Evolutionary conservation across 2,888 invertebrate species (phyloP), one percentile per base, ranked within the genome.

Genomic region (Sicus ferrugineus): DNA sequence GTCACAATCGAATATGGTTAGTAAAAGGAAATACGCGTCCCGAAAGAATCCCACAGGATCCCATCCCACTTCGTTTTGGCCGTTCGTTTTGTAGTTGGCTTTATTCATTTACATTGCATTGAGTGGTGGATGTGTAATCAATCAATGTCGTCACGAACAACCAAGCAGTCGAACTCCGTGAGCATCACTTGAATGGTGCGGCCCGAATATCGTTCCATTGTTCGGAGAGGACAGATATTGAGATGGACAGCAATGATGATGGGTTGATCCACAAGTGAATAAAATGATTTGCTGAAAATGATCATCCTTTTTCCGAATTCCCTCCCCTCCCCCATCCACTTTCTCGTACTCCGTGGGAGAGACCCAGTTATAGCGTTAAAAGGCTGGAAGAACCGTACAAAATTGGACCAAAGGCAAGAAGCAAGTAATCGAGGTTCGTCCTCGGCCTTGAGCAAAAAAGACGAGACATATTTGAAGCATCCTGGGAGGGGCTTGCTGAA

Each of bases 101-200:
- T 65, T 67, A 70, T 73, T 70, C 70, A 75, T 82, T 80, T 82
- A 80, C 81, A 82, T 81, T 82, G 81, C 81, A 81, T 81, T 81
- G 81, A 81, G 81, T 79, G 79, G 77, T 30, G 80, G 79, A 82
- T 82, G 82, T 80, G 82, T 80, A 81, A 82, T 82, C 81, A 82
- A 82, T 82, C 81, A 82, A 79, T 79, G 83, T 82, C 81, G 83
- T 76, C 75, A 75, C 75, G 76, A 76, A 77, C 75, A 73, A 77
- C 68, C 68, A 68, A 65, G 42, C 26, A 54, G 16, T 28, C 1
- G 28, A 23, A 54, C 54, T 3, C 28, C 26, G 28, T 26, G 28
- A 28, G 16, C 54, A 11, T 4, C 31, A 11, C 42, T 61, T 38
- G 23, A n/a, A 19, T 19, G 64, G 19, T 50, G 31, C 48, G 30